Base-by-base conservation (phyloP, 2,888 invertebrate genomes). In the Horisme vitalbata region DNA sequence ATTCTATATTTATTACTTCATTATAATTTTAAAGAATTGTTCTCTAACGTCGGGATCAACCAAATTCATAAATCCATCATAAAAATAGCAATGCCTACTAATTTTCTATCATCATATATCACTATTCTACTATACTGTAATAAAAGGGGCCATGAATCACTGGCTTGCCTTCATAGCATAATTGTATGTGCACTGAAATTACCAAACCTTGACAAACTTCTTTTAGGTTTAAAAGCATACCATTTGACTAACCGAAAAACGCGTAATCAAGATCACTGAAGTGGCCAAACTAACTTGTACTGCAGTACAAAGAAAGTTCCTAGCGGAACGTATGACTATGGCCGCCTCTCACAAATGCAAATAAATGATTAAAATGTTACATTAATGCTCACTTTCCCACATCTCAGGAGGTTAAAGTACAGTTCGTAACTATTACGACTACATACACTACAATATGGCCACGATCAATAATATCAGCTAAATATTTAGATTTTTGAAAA, bases 261-360 rank as follows among this genome's bases (percentile, higher is more conserved):
- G 4, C 21, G 27, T 49, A 33, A 37, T 38, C 26, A 35, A 11
- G 46, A 37, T 38, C 2, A 13, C 6, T 14, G 26, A 11, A 32
- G 32, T 32, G 11, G 7, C 10, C 11, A 7, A 32, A 11, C 26
- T n/a, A 8, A 35, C 26, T 10, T 26, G 28, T 20, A 18, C 18
- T 18, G 18, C 2, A 18, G 18, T 18, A 45, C 48, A 51, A 57
- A 48, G 57, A 57, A 57, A 58, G 57, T 53, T 24, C 33, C 27
- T 52, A 45, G 55, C 43, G 55, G 55, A 53, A 55, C 51, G 49
- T 38, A 44, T 36, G 43, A 30, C 41, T 38, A 44, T 36, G 43
- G 26, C 41, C 34, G 9, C 41, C 46, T 46, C 51, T 34, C 47
- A 31, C 41, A 23, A 47, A 50, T 45, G 50, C 45, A 44, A 32